Percentiles rank a stretch among this genome's conserved stretches.
These are phyloP conservation scores for Ditylenchus weischeri DNA, from an alignment of 2,888 invertebrate species.

Conservation along the genomic window DNA sequence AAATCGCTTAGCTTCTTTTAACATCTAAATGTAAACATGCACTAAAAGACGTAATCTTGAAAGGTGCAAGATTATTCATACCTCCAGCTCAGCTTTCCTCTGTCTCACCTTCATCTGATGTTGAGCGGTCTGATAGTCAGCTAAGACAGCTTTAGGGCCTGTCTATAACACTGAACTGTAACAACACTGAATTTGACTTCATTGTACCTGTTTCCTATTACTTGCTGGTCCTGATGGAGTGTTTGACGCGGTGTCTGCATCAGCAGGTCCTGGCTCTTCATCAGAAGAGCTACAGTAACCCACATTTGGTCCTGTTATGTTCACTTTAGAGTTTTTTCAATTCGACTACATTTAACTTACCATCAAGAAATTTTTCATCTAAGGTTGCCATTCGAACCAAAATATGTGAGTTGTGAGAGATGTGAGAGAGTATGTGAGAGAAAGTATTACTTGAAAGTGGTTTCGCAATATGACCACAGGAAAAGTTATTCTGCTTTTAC, in stretches of 20 bases:
- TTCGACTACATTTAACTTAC: slow-evolving; percentile 13
- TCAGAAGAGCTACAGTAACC: slow-evolving; percentile 57
- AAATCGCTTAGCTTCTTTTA: slow-evolving; percentile 34
- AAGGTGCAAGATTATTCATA: background rate
- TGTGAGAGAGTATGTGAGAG: background rate
- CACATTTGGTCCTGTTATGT: slow-evolving; percentile 31
- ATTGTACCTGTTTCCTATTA: too few species aligned
- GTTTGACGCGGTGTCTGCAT: background rate
- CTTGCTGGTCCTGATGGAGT: background rate
- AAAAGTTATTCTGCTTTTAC: too few species aligned
- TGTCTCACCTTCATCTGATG: slow-evolving; percentile 13
- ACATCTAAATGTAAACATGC: slow-evolving; percentile 24
- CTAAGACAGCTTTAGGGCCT: slow-evolving; percentile 40
- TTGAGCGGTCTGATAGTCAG: slow-evolving; percentile 31
- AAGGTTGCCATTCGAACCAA: slow-evolving; percentile 38
- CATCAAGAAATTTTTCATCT: slow-evolving; percentile 53
- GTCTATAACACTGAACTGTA: slow-evolving; percentile 14
- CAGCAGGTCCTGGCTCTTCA: slow-evolving; percentile 38
- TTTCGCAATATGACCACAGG: too few species aligned
- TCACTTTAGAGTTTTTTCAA: too few species aligned
- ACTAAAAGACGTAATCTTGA: background rate
- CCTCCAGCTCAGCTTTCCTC: slow-evolving; percentile 12
- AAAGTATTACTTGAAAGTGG: background rate
- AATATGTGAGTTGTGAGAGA: background rate
- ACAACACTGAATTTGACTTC: too few species aligned